Evolutionary conservation across 1,140 invertebrate species (phyloP), one percentile per base, ranked within the genome.

Genomic region (Chironomus striatipennis): DNA sequence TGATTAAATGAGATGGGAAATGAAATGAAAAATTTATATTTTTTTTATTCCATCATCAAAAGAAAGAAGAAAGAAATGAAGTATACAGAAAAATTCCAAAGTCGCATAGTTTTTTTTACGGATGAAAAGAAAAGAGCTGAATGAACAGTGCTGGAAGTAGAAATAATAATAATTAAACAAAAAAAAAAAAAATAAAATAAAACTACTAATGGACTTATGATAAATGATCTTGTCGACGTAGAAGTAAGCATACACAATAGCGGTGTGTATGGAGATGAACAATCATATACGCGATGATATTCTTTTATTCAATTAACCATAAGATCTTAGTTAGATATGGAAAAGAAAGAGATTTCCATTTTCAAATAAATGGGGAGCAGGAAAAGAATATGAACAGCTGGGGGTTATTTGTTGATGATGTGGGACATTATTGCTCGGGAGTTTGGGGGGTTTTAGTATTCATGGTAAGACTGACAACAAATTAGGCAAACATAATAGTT

Each of bases 151-250:
- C 24, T 34, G 24, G 24, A 34, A 34, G 24, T 34, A 2, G 24
- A 34, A 34, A 34, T 34, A 34, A 34, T 34, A 34, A 34, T 34
- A 34, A 34, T 34, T 34, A 34, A 34, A 34, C 24, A 34, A 34
- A 34, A 34, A 34, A 34, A 34, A 34, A 34, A 57, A 47, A 12
- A 47, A 47, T 47, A 12, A 47, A 47, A 47, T 15, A 47, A 9
- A 57, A 57, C 47, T 57, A 57, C 47, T 57, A 15, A 57, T 57
- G 47, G n/a, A 12, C n/a, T 57, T 57, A 57, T 57, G 47, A 57
- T 57, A 57, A 57, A 57, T 57, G 47, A n/a, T 57, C 47, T 57
- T 57, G 47, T 57, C 47, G 47, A 57, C 47, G 47, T n/a, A 57
- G 47, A 57, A 15, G 12, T n/a, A 57, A 15, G 15, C 8, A 57